Percentiles rank a stretch among this genome's conserved stretches.
These are phyloP conservation scores for Pangasianodon hypophthalmus DNA, from an alignment of 2,113 vertebrate species.

Conservation along the genomic window DNA sequence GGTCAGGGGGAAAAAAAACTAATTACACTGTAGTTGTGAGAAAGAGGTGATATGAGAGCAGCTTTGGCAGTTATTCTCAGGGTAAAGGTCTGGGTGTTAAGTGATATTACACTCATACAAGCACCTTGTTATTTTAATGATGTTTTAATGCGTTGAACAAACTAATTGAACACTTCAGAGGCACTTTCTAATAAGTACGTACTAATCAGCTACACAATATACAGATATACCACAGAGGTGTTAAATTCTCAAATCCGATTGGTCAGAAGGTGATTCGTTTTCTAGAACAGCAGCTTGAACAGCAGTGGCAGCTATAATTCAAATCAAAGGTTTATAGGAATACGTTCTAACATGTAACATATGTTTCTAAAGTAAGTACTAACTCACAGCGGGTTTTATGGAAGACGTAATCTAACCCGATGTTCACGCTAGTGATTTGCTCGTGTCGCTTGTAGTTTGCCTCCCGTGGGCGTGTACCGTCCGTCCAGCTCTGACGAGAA, in stretches of 20 bases:
- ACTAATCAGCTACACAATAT: not conserved
- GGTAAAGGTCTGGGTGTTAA: not conserved
- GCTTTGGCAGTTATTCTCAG: not conserved
- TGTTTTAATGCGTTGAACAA: not conserved
- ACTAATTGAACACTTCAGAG: not conserved
- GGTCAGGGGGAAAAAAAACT: not conserved
- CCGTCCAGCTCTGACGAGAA: not conserved
- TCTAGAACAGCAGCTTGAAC: not conserved
- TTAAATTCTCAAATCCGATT: not conserved
- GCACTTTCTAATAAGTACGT: not conserved
- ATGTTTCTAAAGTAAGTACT: not conserved
- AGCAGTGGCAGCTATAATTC: not conserved
- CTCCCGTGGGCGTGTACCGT: not conserved
- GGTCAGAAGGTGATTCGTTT: not conserved
- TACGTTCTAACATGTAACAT: not conserved
- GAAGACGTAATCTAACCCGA: not conserved
- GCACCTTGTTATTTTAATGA: not conserved
- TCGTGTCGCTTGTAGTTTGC: not conserved
- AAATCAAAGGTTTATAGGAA: not conserved
- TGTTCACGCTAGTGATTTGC: not conserved
- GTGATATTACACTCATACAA: not conserved
- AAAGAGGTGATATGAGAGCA: not conserved
- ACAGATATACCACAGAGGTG: not conserved
- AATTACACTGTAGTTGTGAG: not conserved
- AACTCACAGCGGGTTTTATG: not conserved